Percentiles rank a stretch among this genome's conserved stretches.
Conservation (phyloP, 2,888 invertebrate genomes). For the Drosophila heteroneura region DNA sequence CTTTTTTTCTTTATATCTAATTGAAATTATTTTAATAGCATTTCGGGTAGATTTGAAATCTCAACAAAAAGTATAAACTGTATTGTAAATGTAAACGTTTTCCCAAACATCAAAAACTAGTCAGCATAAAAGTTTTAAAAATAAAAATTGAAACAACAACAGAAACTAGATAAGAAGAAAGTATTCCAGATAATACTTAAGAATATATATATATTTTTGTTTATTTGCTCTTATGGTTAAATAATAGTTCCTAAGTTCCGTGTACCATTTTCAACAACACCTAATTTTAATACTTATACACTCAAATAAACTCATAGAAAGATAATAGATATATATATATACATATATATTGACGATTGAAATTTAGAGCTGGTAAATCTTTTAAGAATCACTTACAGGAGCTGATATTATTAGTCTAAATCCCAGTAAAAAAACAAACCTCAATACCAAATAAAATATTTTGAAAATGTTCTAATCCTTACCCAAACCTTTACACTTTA, state of each 20-base stretch:
- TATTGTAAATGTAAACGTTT: constrained; percentile 20
- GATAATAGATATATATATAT: not conserved
- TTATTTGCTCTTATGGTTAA: not conserved
- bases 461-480: not conserved
- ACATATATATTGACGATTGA: not conserved
- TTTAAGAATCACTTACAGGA: not conserved
- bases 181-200: not conserved
- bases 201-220: not conserved
- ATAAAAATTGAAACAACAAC: not conserved
- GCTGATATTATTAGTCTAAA: not conserved
- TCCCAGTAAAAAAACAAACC: not conserved
- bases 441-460: not conserved
- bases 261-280: not conserved
- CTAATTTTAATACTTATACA: not conserved
- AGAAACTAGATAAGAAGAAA: not conserved
- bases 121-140: constrained; percentile 19
- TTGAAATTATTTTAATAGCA: constrained; percentile 18
- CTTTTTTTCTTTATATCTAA: not conserved
- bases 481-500: not conserved
- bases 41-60: constrained; percentile 25
- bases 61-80: not conserved
- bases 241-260: not conserved
- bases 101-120: constrained; percentile 17
- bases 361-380: not conserved
- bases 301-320: not conserved